A percentile compares a stretch with the other conserved stretches of the same genome.
Conservation (phyloP, 1,140 invertebrate genomes). For the Potamilus streckersoni region DNA sequence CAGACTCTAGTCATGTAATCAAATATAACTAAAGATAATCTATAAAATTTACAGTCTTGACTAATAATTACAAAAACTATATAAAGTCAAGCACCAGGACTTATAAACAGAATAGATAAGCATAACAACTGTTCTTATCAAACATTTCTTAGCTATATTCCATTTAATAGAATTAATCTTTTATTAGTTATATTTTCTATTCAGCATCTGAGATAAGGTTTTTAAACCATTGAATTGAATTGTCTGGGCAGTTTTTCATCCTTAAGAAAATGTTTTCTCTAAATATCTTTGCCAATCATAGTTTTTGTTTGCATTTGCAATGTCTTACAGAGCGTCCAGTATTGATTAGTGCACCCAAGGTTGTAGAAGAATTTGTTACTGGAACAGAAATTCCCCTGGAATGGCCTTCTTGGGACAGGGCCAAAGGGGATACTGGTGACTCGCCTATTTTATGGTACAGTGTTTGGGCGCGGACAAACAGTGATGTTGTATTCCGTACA, state of each 20-base stretch:
- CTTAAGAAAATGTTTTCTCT: background rate
- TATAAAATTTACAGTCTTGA: too few relatives aligned
- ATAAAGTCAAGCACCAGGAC: too few relatives aligned
- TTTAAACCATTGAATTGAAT: background rate
- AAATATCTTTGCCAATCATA: too few relatives aligned
- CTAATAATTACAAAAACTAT: too few relatives aligned
- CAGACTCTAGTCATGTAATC: too few relatives aligned
- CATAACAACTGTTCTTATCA: too few relatives aligned
- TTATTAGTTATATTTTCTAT: too few relatives aligned
- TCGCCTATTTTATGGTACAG: slow-evolving; percentile 54
- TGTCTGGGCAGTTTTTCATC: background rate
- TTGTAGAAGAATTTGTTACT: slow-evolving; percentile 36
- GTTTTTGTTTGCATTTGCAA: slow-evolving; percentile 1
- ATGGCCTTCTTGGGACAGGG: slow-evolving; percentile 53
- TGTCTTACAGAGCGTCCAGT: slow-evolving; percentile 47
- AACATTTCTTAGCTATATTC: too few relatives aligned
- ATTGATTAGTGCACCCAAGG: slow-evolving; percentile 42
- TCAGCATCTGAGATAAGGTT: too few relatives aligned
- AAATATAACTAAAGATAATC: too few relatives aligned
- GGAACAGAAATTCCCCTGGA: slow-evolving; percentile 44
- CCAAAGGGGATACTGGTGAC: slow-evolving; percentile 53
- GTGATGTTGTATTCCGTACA: slow-evolving; percentile 22
- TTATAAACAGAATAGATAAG: too few relatives aligned
- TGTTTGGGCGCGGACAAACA: slow-evolving; percentile 40
- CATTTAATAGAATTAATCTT: too few relatives aligned